Evolutionary conservation across 64 coral and sea anemone species (phyloP).

Genomic region (Montipora capricornis): DNA sequence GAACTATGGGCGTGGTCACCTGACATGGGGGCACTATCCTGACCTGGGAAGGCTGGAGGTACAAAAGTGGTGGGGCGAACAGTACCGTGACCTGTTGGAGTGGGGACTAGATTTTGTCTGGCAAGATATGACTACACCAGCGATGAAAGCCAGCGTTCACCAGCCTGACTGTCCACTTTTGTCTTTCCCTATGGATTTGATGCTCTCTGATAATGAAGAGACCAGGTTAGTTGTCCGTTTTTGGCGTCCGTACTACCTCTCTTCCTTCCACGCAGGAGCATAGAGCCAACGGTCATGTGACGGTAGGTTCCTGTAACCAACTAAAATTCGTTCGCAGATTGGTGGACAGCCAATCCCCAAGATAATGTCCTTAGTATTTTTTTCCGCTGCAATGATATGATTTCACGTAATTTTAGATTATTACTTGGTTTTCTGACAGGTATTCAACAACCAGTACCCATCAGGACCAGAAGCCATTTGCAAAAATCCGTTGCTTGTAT

Average conservation of each 20-base stretch:
- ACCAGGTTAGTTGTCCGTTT: too few relatives aligned
- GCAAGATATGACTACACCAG: too few relatives aligned
- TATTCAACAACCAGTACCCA: conserved; percentile 30
- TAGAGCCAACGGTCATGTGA: neutral
- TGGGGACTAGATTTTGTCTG: too few relatives aligned
- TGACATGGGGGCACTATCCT: conserved; percentile 15
- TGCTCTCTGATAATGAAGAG: conserved; percentile 28
- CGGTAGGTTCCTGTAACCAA: neutral
- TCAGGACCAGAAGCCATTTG: neutral
- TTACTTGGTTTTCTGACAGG: neutral
- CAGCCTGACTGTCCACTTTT: conserved; percentile 67
- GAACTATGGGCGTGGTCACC: too few relatives aligned
- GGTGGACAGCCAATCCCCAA: neutral
- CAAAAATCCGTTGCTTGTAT: too few relatives aligned
- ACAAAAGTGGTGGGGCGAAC: conserved; percentile 86
- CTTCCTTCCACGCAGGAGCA: neutral
- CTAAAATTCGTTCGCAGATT: neutral
- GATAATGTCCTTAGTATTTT: neutral
- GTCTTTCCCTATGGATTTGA: conserved; percentile 83
- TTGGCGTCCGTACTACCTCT: too few relatives aligned
- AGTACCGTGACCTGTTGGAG: conserved; percentile 76
- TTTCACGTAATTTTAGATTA: neutral
- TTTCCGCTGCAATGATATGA: neutral
- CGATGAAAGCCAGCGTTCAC: conserved; percentile 70
- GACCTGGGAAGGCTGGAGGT: conserved; percentile 73